These are phyloP conservation scores for Verasper variegatus DNA, from an alignment of 2,113 vertebrate genomes.

Conservation along the genomic window DNA sequence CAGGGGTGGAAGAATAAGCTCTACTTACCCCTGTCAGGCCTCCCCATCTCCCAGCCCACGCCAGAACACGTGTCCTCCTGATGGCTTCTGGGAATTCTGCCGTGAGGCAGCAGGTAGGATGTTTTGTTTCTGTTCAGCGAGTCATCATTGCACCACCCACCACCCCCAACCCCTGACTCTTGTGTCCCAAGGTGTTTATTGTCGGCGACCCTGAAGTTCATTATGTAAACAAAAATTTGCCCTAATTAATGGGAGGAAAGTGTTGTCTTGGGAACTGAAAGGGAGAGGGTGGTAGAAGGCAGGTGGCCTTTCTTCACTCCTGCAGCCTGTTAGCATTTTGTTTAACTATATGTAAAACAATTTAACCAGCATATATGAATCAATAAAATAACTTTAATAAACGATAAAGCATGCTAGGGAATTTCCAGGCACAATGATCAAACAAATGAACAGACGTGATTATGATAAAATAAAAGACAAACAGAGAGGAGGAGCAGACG, in stretches of 20 bases:
- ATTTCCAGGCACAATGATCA: background rate
- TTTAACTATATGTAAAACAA: background rate
- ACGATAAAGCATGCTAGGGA: background rate
- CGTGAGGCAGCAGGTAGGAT: slow-evolving; percentile 62
- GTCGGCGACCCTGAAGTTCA: slow-evolving; percentile 67
- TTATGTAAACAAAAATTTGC: slow-evolving; percentile 74
- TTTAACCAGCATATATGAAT: background rate
- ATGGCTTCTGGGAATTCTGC: slow-evolving; percentile 61
- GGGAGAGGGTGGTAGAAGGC: slow-evolving; percentile 40
- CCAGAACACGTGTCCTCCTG: slow-evolving; percentile 55
- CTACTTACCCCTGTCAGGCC: slow-evolving; percentile 46
- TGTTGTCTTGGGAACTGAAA: slow-evolving; percentile 59
- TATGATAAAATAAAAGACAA: slow-evolving; percentile 1
- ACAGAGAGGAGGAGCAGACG: background rate
- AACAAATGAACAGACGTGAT: background rate
- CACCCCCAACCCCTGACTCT: background rate
- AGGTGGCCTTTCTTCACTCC: slow-evolving; percentile 63
- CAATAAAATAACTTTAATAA: background rate
- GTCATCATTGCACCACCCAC: slow-evolving; percentile 47
- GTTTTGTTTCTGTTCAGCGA: slow-evolving; percentile 77
- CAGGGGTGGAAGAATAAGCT: slow-evolving; percentile 33
- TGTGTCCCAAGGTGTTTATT: slow-evolving; percentile 68
- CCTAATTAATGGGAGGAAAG: slow-evolving; percentile 70
- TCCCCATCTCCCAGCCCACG: slow-evolving; percentile 58
- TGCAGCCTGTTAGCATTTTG: slow-evolving; percentile 19